These are phyloP conservation scores for Chelonia mydas DNA, from an alignment of 2,797 vertebrate genomes.

Conservation along the genomic window DNA sequence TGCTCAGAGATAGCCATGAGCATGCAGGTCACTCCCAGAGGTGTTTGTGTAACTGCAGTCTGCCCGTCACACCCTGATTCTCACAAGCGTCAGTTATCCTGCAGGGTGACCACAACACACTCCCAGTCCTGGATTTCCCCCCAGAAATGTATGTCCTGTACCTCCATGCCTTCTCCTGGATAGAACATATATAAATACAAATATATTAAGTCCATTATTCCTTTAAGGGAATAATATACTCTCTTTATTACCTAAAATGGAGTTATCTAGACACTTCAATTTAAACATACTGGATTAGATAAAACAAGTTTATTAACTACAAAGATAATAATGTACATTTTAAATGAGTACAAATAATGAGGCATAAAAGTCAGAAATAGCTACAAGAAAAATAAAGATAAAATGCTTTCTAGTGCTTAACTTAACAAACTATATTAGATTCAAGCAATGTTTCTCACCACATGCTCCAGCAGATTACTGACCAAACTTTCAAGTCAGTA, in stretches of 20 bases:
- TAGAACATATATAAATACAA: not conserved
- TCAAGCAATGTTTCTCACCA: not conserved
- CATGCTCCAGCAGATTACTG: not conserved
- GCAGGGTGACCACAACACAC: not conserved
- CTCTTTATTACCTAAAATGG: not conserved
- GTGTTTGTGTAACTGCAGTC: not conserved
- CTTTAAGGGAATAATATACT: not conserved
- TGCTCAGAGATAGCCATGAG: not conserved
- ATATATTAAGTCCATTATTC: not conserved
- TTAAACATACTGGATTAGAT: not conserved
- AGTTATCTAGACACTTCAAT: not conserved
- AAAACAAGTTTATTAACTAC: not conserved
- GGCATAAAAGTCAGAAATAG: not conserved
- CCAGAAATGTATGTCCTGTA: not conserved
- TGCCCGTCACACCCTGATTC: not conserved
- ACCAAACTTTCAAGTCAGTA: not conserved
- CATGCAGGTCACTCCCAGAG: not conserved
- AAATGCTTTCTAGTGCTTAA: not conserved
- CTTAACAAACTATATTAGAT: not conserved
- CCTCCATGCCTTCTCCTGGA: not conserved
- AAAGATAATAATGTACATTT: not conserved
- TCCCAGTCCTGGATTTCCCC: not conserved
- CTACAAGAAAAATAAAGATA: not conserved
- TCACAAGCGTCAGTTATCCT: not conserved
- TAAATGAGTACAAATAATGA: not conserved